Conservation (phyloP, 2,797 vertebrate species). For the Simalia tracyae region DNA sequence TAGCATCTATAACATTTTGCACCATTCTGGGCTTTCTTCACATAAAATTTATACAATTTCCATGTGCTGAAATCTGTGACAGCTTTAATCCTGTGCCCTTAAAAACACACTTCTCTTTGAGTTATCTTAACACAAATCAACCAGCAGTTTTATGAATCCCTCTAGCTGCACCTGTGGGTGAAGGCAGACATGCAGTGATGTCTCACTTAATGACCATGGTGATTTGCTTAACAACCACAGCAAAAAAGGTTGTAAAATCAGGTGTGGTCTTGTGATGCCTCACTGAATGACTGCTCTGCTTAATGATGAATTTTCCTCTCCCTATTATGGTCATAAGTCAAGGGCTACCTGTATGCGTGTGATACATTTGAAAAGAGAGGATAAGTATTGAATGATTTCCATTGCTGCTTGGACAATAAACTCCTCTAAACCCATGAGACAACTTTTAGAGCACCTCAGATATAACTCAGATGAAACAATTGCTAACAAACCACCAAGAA, state of each 20-base stretch:
- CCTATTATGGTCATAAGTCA: no score
- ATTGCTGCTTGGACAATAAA: neutral
- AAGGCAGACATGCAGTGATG: no score
- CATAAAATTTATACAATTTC: constrained; percentile 20
- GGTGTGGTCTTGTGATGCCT: no score
- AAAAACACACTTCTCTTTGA: constrained; percentile 34
- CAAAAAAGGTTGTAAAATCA: no score
- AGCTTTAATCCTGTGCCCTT: constrained; percentile 8
- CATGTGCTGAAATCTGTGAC: constrained; percentile 26
- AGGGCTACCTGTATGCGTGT: no score
- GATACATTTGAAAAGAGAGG: neutral
- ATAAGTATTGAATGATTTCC: neutral
- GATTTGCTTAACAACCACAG: no score
- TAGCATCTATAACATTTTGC: constrained; percentile 12
- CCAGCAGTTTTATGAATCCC: neutral
- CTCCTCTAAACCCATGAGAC: neutral
- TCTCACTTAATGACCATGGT: no score
- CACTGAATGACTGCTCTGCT: no score
- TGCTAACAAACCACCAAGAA: neutral
- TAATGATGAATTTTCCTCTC: no score
- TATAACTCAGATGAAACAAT: neutral
- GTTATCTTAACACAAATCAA: constrained; percentile 46
- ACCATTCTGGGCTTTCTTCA: constrained; percentile 2
- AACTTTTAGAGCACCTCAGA: neutral
- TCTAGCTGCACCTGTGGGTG: neutral